These are phyloP conservation scores for Muscicapa striata DNA, from an alignment of 2,797 vertebrate genomes.

Conservation along the genomic window DNA sequence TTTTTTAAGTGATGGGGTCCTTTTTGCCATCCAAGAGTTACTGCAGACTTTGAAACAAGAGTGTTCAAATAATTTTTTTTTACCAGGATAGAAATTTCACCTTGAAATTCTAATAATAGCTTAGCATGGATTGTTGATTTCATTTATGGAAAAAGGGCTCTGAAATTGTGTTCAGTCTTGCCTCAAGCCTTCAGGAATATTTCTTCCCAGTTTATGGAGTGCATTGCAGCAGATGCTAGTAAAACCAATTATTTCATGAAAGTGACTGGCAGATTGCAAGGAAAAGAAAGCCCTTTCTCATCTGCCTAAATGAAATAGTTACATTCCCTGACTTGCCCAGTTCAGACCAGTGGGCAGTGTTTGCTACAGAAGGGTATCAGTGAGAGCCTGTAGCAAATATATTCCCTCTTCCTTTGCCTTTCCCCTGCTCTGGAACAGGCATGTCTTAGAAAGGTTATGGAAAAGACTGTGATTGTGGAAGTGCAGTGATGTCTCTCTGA, in stretches of 20 bases:
- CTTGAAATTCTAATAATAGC: constrained; percentile 40
- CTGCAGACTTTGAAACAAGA: not conserved
- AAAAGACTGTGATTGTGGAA: not conserved
- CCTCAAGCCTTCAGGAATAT: constrained; percentile 45
- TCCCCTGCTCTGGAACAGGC: not conserved
- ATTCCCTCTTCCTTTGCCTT: not conserved
- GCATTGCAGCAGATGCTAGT: constrained; percentile 23
- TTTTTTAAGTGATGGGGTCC: not conserved
- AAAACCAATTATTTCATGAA: constrained; percentile 56
- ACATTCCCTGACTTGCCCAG: not conserved
- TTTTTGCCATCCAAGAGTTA: not conserved
- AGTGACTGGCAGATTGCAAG: constrained; percentile 13
- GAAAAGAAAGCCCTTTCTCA: constrained; percentile 22
- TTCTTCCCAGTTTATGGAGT: constrained; percentile 36
- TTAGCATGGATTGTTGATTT: constrained; percentile 48
- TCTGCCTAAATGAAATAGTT: not conserved
- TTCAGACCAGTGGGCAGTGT: not conserved
- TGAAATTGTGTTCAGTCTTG: constrained; percentile 65
- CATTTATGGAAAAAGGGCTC: constrained; percentile 40
- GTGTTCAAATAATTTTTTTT: not conserved
- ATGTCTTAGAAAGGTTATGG: not conserved
- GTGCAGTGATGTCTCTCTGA: not conserved
- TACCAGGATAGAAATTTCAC: not conserved
- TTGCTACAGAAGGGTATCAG: not conserved
- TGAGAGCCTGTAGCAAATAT: not conserved